Base-by-base conservation (phyloP, 1,140 invertebrate genomes). In the Zophobas atratus region DNA sequence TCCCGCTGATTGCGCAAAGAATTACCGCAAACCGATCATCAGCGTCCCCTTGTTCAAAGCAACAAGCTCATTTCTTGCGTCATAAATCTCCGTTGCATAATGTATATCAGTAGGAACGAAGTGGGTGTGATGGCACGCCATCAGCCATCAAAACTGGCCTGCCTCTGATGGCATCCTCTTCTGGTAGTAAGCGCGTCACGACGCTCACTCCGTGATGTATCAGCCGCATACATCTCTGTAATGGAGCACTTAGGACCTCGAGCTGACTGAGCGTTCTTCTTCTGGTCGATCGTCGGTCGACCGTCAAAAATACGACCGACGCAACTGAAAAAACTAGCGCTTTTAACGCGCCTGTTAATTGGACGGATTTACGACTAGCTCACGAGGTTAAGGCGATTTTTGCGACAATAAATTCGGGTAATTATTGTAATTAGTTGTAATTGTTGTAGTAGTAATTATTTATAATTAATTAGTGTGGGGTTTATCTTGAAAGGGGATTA, bases 161-260 rank as follows among this genome's bases (percentile, higher is more conserved):
- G 56, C 35, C 35, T 60, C 56, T 60, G 56, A 60, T 36, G 36
- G 56, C 35, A 60, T 60, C 56, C 56, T 60, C 56, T 60, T 6
- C 3, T 6, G 36, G 36, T 8, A 20, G 56, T 60, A 60, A 60
- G 56, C 56, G 56, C 56, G 56, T 60, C 56, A 35, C 56, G 56
- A 60, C 56, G 56, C 56, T 36, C n/a, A 60, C n/a, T 33, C 20
- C 76, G 76, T 77, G 76, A 77, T 77, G 67, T 77, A 77, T 77
- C 76, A 72, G 70, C 38, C 55, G 70, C 76, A 77, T 77, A 77
- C 70, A 77, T 77, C 76, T 72, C 70, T 49, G 35, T 77, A 77
- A 77, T 77, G 70, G 76, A 77, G 55, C 70, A 38, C 76, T 73
- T 77, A 77, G 39, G 70, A 49, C 55, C 46, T n/a, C 39, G 35